phyloP scores from a whole-genome alignment of 2,888 invertebrate species.

The Latrodectus hesperus region DNA sequence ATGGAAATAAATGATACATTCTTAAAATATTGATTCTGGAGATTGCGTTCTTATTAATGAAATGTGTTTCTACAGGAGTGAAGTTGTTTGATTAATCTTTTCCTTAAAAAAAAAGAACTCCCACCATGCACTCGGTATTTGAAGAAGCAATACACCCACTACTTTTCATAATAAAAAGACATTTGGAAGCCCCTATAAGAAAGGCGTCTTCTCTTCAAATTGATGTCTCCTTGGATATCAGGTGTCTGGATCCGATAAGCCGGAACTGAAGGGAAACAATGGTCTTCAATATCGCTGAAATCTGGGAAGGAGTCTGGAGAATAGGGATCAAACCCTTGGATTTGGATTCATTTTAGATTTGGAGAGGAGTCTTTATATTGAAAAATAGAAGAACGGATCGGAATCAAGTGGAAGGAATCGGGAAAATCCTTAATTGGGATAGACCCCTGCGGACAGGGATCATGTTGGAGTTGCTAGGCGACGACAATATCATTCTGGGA shows the following conservation, averaged over 20 bases:
- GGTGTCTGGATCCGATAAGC: slow-evolving; percentile 19
- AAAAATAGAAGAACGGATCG: neutral
- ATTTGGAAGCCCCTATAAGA: too few species aligned
- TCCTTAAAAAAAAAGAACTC: too few species aligned
- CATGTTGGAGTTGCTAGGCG: slow-evolving; percentile 40
- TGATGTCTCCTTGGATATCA: slow-evolving; percentile 20
- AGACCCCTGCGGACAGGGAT: slow-evolving; percentile 33
- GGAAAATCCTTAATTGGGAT: slow-evolving; percentile 56
- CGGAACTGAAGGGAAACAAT: slow-evolving; percentile 38
- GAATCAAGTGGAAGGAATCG: slow-evolving; percentile 8
- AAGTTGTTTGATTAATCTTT: too few species aligned
- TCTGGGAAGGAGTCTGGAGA: slow-evolving; percentile 36
- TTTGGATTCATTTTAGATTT: slow-evolving; percentile 22
- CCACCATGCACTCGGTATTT: too few species aligned
- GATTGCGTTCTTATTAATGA: too few species aligned
- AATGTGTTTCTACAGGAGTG: too few species aligned
- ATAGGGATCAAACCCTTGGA: slow-evolving; percentile 52
- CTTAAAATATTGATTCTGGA: too few species aligned
- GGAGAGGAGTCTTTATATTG: slow-evolving; percentile 4
- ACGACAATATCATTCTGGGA: slow-evolving; percentile 3
- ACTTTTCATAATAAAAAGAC: too few species aligned
- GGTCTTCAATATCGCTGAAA: slow-evolving; percentile 35
- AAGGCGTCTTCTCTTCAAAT: slow-evolving; percentile 21
- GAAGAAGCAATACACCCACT: too few species aligned
- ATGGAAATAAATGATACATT: too few species aligned